A percentile compares a stretch with the other conserved stretches of the same genome.
Evolutionary conservation across 2,888 invertebrate species (phyloP).

Genomic region (Ashinkailepas kermadecensis): DNA sequence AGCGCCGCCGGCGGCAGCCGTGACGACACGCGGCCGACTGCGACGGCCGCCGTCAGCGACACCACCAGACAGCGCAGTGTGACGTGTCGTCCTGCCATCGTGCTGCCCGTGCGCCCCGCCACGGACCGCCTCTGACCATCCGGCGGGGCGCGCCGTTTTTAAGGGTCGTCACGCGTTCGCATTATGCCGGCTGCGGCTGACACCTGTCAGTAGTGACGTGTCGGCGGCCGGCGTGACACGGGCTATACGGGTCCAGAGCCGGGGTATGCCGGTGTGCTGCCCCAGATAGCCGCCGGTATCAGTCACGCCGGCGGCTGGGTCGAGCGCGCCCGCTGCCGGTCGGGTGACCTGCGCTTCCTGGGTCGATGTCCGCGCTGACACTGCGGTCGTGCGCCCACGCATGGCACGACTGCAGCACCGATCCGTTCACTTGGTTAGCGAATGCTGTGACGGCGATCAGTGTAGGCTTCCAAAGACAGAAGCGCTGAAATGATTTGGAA

Average conservation of each 20-base stretch:
- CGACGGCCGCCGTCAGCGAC: not conserved
- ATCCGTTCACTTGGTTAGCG: too few species aligned
- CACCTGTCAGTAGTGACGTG: too few species aligned
- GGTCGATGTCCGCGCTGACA: not conserved
- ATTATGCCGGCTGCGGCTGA: too few species aligned
- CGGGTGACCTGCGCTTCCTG: not conserved
- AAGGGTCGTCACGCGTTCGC: not conserved
- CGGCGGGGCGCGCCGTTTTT: not conserved
- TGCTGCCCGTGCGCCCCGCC: not conserved
- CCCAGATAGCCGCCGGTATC: not conserved
- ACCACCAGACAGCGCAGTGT: not conserved
- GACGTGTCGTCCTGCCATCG: not conserved
- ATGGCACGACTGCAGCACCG: too few species aligned
- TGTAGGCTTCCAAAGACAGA: too few species aligned
- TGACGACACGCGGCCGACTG: not conserved
- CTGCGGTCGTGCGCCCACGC: not conserved
- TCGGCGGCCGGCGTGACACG: not conserved
- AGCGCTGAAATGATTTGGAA: too few species aligned
- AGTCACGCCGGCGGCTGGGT: not conserved
- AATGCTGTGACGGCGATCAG: too few species aligned
- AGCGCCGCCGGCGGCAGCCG: too few species aligned
- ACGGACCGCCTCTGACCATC: not conserved
- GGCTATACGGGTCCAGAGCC: not conserved
- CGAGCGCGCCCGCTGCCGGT: not conserved
- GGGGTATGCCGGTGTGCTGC: not conserved